Conservation (phyloP, 2,888 invertebrate genomes). For the Embidobia sp. region DNA sequence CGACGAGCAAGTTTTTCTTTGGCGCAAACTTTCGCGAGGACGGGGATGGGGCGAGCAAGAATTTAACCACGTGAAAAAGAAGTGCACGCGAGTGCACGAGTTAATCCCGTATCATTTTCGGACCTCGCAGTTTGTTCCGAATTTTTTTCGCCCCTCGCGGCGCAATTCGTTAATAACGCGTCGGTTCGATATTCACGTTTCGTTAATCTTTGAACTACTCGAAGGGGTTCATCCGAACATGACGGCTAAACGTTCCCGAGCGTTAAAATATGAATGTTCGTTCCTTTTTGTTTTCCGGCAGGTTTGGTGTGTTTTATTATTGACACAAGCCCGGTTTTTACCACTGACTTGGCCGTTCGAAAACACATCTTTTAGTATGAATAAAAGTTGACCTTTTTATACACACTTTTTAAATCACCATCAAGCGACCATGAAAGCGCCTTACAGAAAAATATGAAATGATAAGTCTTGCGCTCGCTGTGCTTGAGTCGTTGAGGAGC, state of each 20-base stretch:
- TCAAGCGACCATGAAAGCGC: conserved; percentile 59
- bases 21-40: conserved; percentile 55
- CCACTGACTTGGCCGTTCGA: conserved; percentile 33
- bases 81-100: too few relatives aligned
- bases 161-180: too few relatives aligned
- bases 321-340: conserved; percentile 23
- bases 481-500: conserved; percentile 43
- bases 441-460: conserved; percentile 58
- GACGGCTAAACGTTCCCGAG: too few relatives aligned
- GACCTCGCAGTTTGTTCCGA: too few relatives aligned
- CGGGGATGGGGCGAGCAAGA: neutral
- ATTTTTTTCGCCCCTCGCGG: too few relatives aligned
- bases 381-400: conserved; percentile 56
- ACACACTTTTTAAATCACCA: conserved; percentile 54
- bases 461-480: conserved; percentile 50
- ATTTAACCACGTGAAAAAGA: neutral
- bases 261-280: too few relatives aligned
- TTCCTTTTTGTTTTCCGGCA: too few relatives aligned
- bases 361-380: conserved; percentile 57
- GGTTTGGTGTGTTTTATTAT: conserved; percentile 36
- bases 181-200: too few relatives aligned
- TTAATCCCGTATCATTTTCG: too few relatives aligned
- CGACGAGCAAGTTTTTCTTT: conserved; percentile 71
- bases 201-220: too few relatives aligned
- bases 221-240: too few relatives aligned